Evolutionary conservation across 2,113 vertebrate genomes (phyloP).

Genomic region (Junco hyemalis): DNA sequence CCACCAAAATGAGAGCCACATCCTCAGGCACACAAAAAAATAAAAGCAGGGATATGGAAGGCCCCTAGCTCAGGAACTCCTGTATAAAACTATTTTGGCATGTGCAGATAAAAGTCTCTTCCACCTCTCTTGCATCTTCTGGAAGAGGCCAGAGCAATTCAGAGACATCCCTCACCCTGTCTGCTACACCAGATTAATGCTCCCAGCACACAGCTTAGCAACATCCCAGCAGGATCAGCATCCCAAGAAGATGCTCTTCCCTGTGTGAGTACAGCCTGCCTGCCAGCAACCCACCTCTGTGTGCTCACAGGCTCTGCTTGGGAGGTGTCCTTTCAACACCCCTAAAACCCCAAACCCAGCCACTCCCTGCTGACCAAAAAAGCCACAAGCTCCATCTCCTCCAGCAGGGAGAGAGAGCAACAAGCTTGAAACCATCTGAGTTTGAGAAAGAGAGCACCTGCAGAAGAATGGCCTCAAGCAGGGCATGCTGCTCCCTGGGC

Average conservation of each 20-base stretch:
- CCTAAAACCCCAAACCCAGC: not conserved
- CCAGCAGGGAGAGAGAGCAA: not conserved
- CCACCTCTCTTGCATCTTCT: not conserved
- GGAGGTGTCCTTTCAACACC: not conserved
- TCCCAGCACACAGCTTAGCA: not conserved
- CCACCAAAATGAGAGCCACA: not conserved
- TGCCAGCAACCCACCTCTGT: fast-evolving
- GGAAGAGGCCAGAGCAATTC: not conserved
- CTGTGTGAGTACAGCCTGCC: not conserved
- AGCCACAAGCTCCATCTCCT: not conserved
- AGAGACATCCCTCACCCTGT: not conserved
- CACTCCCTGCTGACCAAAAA: not conserved
- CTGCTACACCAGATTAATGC: not conserved
- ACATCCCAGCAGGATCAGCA: not conserved
- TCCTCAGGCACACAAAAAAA: not conserved
- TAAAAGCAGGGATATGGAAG: not conserved
- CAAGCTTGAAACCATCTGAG: not conserved
- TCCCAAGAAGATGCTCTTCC: not conserved
- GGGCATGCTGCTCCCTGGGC: not conserved
- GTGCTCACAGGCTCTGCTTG: not conserved
- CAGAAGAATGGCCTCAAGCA: not conserved
- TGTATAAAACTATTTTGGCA: not conserved
- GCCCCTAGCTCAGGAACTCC: not conserved
- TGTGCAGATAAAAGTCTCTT: not conserved
- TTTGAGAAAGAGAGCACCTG: not conserved